phyloP scores from a whole-genome alignment of 2,797 vertebrate species.

The Sciurus vulgaris region DNA sequence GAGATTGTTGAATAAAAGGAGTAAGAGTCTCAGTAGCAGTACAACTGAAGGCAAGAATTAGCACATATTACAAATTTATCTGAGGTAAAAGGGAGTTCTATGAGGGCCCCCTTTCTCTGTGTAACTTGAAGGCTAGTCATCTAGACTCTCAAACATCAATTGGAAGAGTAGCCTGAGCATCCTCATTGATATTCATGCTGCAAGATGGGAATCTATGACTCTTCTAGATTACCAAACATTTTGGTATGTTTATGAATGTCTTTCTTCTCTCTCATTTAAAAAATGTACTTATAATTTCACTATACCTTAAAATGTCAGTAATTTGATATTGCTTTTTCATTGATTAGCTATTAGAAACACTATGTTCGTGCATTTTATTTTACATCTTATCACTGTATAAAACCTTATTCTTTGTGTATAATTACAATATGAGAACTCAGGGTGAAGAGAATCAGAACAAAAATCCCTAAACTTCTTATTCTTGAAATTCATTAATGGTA shows the following conservation, averaged over 20 bases:
- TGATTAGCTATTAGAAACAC: slow-evolving; percentile 24
- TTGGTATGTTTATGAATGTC: not conserved
- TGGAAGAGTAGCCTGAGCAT: not conserved
- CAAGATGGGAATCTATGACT: not conserved
- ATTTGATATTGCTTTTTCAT: slow-evolving; percentile 45
- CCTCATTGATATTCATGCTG: not conserved
- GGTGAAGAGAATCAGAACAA: not conserved
- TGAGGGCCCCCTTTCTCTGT: not conserved
- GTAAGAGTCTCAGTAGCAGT: not conserved
- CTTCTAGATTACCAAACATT: not conserved
- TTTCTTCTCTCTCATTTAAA: not conserved
- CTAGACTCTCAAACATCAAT: not conserved
- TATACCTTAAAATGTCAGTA: slow-evolving; percentile 27
- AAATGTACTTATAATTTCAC: not conserved
- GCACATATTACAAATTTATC: not conserved
- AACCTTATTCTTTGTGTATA: not conserved
- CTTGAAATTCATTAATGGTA: slow-evolving; percentile 6
- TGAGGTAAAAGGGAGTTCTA: not conserved
- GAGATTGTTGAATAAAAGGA: not conserved
- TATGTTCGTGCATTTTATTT: slow-evolving; percentile 15
- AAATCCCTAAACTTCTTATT: not conserved
- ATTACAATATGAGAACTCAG: not conserved
- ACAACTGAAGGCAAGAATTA: not conserved
- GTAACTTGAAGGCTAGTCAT: not conserved
- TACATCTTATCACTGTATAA: not conserved